These are phyloP conservation scores for Anguilla japonica DNA, from an alignment of 2,113 vertebrate genomes.

Conservation along the genomic window DNA sequence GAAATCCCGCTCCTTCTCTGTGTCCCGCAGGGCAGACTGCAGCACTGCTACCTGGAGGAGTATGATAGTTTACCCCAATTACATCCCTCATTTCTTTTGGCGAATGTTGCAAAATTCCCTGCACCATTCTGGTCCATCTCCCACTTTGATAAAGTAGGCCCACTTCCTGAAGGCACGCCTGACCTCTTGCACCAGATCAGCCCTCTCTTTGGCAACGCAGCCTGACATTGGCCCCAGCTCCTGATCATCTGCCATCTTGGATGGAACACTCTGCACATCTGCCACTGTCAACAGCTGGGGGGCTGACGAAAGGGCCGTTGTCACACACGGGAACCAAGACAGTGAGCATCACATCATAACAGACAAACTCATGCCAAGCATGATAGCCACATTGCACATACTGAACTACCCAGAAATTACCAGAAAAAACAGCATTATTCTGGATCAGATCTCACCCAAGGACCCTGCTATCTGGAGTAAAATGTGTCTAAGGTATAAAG, in stretches of 20 bases:
- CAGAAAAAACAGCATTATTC: no score
- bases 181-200: slow-evolving; percentile 78
- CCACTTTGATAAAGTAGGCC: neutral
- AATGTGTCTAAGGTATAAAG: neutral
- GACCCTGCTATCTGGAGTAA: neutral
- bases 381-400: no score
- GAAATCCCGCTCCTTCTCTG: slow-evolving; percentile 85
- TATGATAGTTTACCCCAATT: slow-evolving; percentile 13
- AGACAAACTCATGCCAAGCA: neutral
- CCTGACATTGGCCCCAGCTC: slow-evolving; percentile 48
- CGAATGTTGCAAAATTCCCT: neutral
- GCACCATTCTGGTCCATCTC: neutral
- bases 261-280: slow-evolving; percentile 69
- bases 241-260: slow-evolving; percentile 65
- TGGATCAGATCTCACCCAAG: neutral
- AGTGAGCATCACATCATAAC: neutral
- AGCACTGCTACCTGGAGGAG: slow-evolving; percentile 70
- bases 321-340: neutral
- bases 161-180: neutral
- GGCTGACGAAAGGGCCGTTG: slow-evolving; percentile 50
- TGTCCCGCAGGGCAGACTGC: slow-evolving; percentile 78
- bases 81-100: neutral
- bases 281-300: slow-evolving; percentile 69
- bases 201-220: slow-evolving; percentile 70
- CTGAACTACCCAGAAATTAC: no score